phyloP scores from a whole-genome alignment of 2,888 invertebrate genomes.

The Drosophila nr. fundita region DNA sequence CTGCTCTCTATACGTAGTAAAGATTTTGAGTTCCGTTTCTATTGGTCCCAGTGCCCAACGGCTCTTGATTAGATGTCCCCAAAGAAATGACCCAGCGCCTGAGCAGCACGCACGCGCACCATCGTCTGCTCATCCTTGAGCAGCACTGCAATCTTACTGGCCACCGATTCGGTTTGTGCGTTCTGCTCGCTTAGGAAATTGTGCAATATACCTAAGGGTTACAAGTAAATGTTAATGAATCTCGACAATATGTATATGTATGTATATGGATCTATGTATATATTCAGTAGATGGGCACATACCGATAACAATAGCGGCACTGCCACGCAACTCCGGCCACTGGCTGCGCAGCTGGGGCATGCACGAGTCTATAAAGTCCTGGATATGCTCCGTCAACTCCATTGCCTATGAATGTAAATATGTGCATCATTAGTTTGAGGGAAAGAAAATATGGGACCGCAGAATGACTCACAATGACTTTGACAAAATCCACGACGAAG shows the following conservation, averaged over 20 bases:
- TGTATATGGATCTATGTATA: too few relatives aligned
- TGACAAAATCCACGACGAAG: slow-evolving; percentile 90
- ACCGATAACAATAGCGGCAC: slow-evolving; percentile 85
- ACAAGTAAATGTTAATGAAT: not conserved
- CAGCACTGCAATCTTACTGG: slow-evolving; percentile 82
- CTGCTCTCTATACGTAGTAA: slow-evolving; percentile 14
- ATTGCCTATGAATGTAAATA: slow-evolving; percentile 67
- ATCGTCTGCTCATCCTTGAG: slow-evolving; percentile 83
- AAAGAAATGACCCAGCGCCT: slow-evolving; percentile 84
- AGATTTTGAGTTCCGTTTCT: slow-evolving; percentile 14
- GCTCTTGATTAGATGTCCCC: slow-evolving; percentile 79
- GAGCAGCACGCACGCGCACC: slow-evolving; percentile 83
- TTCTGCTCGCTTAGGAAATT: slow-evolving; percentile 83
- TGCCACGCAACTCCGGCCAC: slow-evolving; percentile 85
- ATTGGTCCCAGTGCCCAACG: slow-evolving; percentile 36
- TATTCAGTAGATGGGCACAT: slow-evolving; percentile 21
- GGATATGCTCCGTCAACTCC: slow-evolving; percentile 83
- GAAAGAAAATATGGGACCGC: not conserved
- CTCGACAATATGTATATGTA: not conserved
- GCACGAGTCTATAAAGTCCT: slow-evolving; percentile 85
- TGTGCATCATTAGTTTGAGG: too few relatives aligned
- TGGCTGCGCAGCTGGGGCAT: slow-evolving; percentile 85
- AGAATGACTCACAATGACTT: slow-evolving; percentile 84
- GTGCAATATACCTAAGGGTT: slow-evolving; percentile 76
- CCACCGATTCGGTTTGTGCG: slow-evolving; percentile 82